Evolutionary conservation across 2,113 vertebrate species (phyloP), one percentile per base, ranked within the genome.

Genomic region (Circaetus cinerascens): DNA sequence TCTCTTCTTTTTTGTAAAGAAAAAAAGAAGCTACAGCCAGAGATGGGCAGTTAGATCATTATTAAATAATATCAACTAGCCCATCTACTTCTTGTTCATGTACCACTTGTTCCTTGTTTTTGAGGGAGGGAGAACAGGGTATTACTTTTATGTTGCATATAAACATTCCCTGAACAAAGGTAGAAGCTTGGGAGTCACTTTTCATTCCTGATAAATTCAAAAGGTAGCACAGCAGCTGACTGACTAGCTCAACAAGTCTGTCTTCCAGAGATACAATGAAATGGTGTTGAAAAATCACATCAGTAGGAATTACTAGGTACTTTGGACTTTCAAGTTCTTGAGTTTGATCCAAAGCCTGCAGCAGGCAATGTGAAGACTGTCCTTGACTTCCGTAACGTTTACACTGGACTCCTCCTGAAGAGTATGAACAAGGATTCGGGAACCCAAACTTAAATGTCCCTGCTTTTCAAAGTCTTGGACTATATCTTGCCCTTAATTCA

Each of bases 251-350:
- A 78, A 73, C 40, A 85, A 89, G 48, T 38, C 50, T 69, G 45
- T 57, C 91, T 95, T 87, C 48, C 74, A 95, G 43, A 51, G 69
- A 64, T 53, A 92, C 16, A 67, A 94, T 68, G 72, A 78, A 95
- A 85, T 41, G 22, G 46, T 46, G 80, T 72, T 89, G 87, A 91
- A 95, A 96, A 93, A 91, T 48, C 73, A 50, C 68, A 88, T 88
- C 68, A 59, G n/a, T 46, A 73, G 26, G 43, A 77, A 90, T 80
- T 78, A 71, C 23, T 43, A 59, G 36, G 34, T 72, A 67, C 60
- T 86, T 20, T 64, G 57, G 77, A 87, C 56, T 91, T 68, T 10
- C 0, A 7, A 75, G 59, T 16, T 40, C 41, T 66, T 80, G 27
- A 66, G n/a, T 77, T 63, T 69, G 79, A 77, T 56, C 79, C 79